Base-by-base conservation (phyloP, 1,140 invertebrate genomes). In the Drosophila murphyi region DNA sequence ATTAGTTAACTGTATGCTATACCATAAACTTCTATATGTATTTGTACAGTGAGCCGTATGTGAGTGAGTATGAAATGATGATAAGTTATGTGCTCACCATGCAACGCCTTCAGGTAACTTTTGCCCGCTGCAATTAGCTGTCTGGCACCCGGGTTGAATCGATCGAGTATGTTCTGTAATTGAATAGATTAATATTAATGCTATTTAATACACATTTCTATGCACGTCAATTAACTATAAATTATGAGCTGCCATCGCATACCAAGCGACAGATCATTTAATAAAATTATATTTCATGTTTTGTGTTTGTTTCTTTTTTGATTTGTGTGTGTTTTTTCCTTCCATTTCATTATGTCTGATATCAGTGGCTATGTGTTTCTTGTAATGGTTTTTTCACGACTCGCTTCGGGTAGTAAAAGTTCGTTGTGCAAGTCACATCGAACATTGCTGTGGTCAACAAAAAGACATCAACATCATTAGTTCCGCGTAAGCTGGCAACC, bases 61-160 rank as follows among this genome's bases (percentile, higher is more conserved):
- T 20, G 20, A 20, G 20, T 20, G 20, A 20, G 20, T 20, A 43
- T n/a, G 10, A n/a, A 43, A 43, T n/a, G 6, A 43, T 59, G 12
- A 29, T 57, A 12, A 45, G 20, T 41, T 67, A 3, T 12, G 37
- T 75, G 95, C 96, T 97, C 94, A 98, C 97, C 97, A 93, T 98
- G 97, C 87, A 98, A 94, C 73, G 97, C 96, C 93, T 98, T 98
- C 61, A 98, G 94, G 93, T 98, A 98, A 28, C 97, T 96, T 93
- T 98, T 98, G 59, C 97, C 97, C 72, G 97, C 97, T 72, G 97
- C 97, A 92, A 98, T 98, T 94, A 98, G 95, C 93, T 98, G 97
- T 82, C 97, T 94, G 5, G 97, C 97, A 78, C 97, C 96, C 37
- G 97, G 97, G 94, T 98, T 98, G 94, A 98, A 98, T 93, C 98